These are phyloP conservation scores for Exephanes ischioxanthus DNA, from an alignment of 2,888 invertebrate species.

Conservation along the genomic window DNA sequence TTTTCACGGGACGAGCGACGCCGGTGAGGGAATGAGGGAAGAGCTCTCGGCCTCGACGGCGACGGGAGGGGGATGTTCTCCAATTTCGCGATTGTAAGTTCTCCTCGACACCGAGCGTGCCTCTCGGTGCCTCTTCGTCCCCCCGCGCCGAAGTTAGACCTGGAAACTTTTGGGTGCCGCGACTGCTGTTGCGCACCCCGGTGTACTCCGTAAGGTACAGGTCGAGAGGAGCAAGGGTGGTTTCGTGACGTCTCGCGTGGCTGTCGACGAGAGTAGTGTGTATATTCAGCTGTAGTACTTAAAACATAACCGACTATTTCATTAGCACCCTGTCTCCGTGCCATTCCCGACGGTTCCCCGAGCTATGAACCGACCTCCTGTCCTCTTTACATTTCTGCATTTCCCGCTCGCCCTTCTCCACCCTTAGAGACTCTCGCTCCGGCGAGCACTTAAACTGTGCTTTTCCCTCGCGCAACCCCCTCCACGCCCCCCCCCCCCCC, in stretches of 20 bases:
- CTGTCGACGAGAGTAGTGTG: slow-evolving; percentile 68
- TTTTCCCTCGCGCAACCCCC: slow-evolving; percentile 63
- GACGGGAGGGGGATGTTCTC: slow-evolving; percentile 19
- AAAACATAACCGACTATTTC: slow-evolving; percentile 78
- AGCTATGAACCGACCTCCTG: slow-evolving; percentile 35
- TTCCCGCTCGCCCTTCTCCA: slow-evolving; percentile 15
- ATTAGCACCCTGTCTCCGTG: slow-evolving; percentile 76
- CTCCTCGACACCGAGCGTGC: slow-evolving; percentile 30
- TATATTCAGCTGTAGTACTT: slow-evolving; percentile 73
- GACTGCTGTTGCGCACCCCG: neutral
- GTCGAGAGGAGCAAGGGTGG: neutral
- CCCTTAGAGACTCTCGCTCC: slow-evolving; percentile 58
- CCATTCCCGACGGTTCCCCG: slow-evolving; percentile 45
- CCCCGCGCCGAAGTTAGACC: slow-evolving; percentile 64
- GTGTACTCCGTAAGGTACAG: neutral
- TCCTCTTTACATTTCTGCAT: slow-evolving; percentile 42
- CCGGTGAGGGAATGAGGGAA: neutral
- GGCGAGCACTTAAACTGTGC: slow-evolving; percentile 71
- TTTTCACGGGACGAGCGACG: slow-evolving; percentile 17
- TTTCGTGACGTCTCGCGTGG: slow-evolving; percentile 26
- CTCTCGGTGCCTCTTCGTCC: slow-evolving; percentile 7
- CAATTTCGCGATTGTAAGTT: slow-evolving; percentile 55
- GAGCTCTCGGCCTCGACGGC: neutral
- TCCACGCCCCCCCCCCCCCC: slow-evolving; percentile 25
- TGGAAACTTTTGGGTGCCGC: slow-evolving; percentile 69